A percentile compares a stretch with the other conserved stretches of the same genome.
phyloP scores from a whole-genome alignment of 2,113 vertebrate species.

The Hippocampus mohnikei region DNA sequence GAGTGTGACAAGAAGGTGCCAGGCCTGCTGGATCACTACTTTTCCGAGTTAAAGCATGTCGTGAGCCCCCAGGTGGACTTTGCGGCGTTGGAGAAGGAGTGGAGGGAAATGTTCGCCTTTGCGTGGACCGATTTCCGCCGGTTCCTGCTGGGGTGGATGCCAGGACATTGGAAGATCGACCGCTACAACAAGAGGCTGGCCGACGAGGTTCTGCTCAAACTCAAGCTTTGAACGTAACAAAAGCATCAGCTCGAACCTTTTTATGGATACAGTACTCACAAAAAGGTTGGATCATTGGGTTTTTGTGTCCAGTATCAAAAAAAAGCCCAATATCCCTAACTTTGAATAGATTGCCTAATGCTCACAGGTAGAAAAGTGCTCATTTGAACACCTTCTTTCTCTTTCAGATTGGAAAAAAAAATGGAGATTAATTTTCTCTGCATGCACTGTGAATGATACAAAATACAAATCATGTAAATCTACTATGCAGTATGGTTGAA shows the following conservation, averaged over 20 bases:
- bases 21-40: slow-evolving; percentile 64
- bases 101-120: slow-evolving; percentile 70
- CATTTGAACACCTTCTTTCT: too few relatives aligned
- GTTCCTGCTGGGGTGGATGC: slow-evolving; percentile 75
- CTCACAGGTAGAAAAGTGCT: too few relatives aligned
- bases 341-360: too few relatives aligned
- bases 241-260: neutral
- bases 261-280: neutral
- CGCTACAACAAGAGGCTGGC: slow-evolving; percentile 66
- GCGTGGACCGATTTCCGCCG: slow-evolving; percentile 76
- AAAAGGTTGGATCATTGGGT: neutral
- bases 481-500: neutral
- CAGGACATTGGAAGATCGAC: slow-evolving; percentile 72
- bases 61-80: slow-evolving; percentile 49
- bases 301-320: too few relatives aligned
- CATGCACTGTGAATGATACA: neutral
- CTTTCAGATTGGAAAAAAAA: too few relatives aligned
- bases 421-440: too few relatives aligned
- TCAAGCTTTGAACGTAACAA: slow-evolving; percentile 30
- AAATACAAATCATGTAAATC: neutral
- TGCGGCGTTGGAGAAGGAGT: slow-evolving; percentile 64
- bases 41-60: slow-evolving; percentile 52
- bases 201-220: slow-evolving; percentile 60
- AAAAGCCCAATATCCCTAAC: neutral
- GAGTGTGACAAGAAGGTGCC: slow-evolving; percentile 67